Evolutionary conservation across 2,113 vertebrate species (phyloP).

Genomic region (Pachycephala philippinensis): DNA sequence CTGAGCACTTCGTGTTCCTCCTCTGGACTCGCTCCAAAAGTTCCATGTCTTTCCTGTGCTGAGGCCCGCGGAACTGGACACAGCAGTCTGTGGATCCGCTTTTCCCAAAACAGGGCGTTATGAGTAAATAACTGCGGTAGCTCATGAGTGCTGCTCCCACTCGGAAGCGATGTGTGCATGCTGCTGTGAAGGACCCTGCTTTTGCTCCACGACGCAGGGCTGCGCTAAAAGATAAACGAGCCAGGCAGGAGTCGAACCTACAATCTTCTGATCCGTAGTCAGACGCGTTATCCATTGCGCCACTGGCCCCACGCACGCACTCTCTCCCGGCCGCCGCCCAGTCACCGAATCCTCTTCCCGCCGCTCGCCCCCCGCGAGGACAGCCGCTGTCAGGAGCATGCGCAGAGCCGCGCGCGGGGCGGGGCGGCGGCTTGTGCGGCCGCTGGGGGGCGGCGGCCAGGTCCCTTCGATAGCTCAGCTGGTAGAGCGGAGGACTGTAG

Average conservation of each 20-base stretch:
- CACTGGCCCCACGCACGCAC: fast-evolving
- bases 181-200: fast-evolving
- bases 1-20: no score
- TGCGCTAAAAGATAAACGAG: not conserved
- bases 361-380: fast-evolving
- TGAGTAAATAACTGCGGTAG: fast-evolving
- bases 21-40: not conserved
- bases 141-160: fast-evolving
- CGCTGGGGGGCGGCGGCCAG: fast-evolving
- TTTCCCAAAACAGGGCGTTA: fast-evolving
- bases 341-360: fast-evolving
- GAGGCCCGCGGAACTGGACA: not conserved
- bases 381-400: fast-evolving
- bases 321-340: fast-evolving
- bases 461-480: slow-evolving; percentile 89
- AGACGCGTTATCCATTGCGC: slow-evolving; percentile 27
- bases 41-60: not conserved
- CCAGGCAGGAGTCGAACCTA: slow-evolving; percentile 62
- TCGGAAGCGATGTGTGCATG: fast-evolving
- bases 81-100: not conserved
- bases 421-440: not conserved
- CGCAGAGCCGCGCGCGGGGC: fast-evolving
- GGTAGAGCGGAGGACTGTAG: slow-evolving; percentile 97
- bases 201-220: fast-evolving
- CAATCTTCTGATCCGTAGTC: slow-evolving; percentile 65